These are phyloP conservation scores for Crossaster papposus DNA, from an alignment of 53 echinoderm and acorn worm genomes.

Conservation along the genomic window DNA sequence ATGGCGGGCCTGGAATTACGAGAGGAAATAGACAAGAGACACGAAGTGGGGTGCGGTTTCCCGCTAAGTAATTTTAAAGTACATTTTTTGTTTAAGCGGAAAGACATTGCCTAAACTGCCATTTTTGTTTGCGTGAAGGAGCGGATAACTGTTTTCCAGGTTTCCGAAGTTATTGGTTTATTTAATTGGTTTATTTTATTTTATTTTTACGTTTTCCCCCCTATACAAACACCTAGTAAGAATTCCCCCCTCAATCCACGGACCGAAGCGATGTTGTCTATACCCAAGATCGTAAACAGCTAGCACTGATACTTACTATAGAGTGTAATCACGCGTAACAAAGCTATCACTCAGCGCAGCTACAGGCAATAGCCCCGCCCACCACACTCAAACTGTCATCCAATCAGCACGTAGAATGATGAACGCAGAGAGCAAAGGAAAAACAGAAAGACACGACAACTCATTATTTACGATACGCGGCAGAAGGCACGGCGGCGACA, in stretches of 20 bases:
- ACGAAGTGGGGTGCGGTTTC: too few relatives aligned
- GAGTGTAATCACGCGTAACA: neutral
- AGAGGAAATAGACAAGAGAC: too few relatives aligned
- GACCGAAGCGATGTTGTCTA: neutral
- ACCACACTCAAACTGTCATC: constrained; percentile 42
- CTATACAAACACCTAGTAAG: too few relatives aligned
- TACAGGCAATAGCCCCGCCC: constrained; percentile 24
- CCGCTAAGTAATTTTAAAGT: too few relatives aligned
- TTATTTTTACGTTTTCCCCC: too few relatives aligned
- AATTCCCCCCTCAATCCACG: neutral
- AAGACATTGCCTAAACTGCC: neutral
- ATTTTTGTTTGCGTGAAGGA: neutral
- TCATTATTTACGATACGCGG: constrained; percentile 49
- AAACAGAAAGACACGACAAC: neutral
- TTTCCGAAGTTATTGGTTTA: too few relatives aligned
- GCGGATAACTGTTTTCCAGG: neutral
- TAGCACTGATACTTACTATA: neutral
- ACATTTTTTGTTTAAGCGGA: neutral
- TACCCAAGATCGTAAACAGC: neutral
- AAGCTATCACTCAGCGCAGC: neutral
- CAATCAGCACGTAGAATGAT: constrained; percentile 23
- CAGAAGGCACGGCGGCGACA: constrained; percentile 41
- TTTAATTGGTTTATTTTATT: too few relatives aligned
- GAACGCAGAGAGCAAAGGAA: neutral
- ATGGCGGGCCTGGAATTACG: too few relatives aligned